These are phyloP conservation scores for Plecotus auritus DNA, from an alignment of 2,113 vertebrate species.

Conservation along the genomic window DNA sequence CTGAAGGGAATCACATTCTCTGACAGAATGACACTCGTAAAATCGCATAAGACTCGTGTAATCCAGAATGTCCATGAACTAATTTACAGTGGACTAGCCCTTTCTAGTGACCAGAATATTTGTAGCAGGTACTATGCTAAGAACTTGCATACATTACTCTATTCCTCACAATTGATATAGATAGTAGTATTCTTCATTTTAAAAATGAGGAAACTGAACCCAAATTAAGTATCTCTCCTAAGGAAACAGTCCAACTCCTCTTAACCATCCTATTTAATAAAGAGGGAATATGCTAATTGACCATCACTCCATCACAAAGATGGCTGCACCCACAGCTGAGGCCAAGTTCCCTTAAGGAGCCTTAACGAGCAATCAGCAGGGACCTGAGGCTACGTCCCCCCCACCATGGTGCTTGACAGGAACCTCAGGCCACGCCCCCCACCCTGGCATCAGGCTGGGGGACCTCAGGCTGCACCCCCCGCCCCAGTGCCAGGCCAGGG, in stretches of 20 bases:
- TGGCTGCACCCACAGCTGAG: too few species aligned
- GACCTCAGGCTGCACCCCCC: too few species aligned
- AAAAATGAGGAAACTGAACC: conserved; percentile 2
- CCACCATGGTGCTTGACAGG: too few species aligned
- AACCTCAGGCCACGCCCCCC: too few species aligned
- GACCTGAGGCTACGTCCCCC: too few species aligned
- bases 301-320: too few species aligned
- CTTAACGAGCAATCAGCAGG: too few species aligned
- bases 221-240: background rate
- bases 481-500: too few species aligned
- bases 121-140: background rate
- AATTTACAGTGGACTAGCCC: background rate
- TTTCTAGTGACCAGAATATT: background rate
- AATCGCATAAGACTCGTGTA: background rate
- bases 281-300: too few species aligned
- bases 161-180: background rate
- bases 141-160: background rate
- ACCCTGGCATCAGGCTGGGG: too few species aligned
- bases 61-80: background rate
- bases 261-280: background rate
- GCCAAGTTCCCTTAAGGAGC: too few species aligned
- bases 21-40: background rate
- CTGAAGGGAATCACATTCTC: background rate
- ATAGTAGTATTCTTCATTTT: background rate
- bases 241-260: background rate